phyloP scores from a whole-genome alignment of 1,140 invertebrate genomes.

The Scylla paramamosain region DNA sequence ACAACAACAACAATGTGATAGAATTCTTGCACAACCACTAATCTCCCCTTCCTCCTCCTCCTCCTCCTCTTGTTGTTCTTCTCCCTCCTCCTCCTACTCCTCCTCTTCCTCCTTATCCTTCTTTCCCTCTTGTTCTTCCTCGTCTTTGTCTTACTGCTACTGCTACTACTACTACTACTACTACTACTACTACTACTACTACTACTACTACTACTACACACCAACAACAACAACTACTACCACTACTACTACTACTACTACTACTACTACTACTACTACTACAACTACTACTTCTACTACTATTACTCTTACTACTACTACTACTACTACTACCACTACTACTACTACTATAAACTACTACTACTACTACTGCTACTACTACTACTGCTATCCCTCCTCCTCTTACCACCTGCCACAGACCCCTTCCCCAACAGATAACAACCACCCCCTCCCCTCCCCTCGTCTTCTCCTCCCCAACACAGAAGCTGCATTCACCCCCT shows the following conservation, averaged over 20 bases:
- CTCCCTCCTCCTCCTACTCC: background rate
- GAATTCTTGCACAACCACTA: background rate
- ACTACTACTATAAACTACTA: background rate
- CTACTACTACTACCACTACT: background rate
- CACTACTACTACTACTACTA: slow-evolving; percentile 36
- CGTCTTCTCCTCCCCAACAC: too few relatives aligned
- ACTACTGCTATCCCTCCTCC: too few relatives aligned
- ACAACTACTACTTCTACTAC: background rate
- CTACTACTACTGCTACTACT: background rate
- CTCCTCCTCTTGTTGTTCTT: background rate
- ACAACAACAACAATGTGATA: background rate
- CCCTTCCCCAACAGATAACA: background rate
- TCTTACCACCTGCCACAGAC: too few relatives aligned
- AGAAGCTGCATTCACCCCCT: too few relatives aligned
- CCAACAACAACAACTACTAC: too few relatives aligned
- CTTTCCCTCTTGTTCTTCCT: too few relatives aligned
- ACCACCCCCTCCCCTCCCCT: background rate
- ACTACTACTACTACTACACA: background rate
- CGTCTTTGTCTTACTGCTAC: too few relatives aligned
- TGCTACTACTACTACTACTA: background rate
- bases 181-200: slow-evolving; percentile 29
- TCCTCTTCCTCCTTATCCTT: background rate
- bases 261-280: slow-evolving; percentile 6
- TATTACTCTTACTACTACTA: too few relatives aligned
- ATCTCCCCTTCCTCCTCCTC: background rate